phyloP scores from a whole-genome alignment of 2,113 vertebrate genomes.

The Macrotis lagotis region DNA sequence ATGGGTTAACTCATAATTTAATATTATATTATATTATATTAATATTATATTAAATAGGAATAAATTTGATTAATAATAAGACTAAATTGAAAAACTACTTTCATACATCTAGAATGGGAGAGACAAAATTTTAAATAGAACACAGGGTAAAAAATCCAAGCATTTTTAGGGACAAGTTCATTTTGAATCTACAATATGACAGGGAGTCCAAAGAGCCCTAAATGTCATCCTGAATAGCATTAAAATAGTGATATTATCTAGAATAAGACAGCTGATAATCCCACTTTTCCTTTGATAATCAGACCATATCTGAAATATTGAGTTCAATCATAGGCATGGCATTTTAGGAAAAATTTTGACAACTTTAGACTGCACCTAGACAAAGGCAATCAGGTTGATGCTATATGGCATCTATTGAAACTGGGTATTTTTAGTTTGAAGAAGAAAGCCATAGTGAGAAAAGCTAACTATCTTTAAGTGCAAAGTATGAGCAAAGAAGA shows the following conservation, averaged over 20 bases:
- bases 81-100: background rate
- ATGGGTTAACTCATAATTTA: background rate
- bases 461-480: background rate
- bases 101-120: background rate
- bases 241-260: background rate
- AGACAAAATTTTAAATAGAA: background rate
- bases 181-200: background rate
- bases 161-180: background rate
- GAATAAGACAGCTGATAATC: background rate
- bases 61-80: background rate
- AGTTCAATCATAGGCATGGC: background rate
- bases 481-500: background rate
- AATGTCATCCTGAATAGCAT: background rate
- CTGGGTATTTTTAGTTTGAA: background rate
- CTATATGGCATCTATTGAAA: background rate
- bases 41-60: background rate
- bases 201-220: background rate
- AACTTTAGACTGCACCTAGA: background rate
- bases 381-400: background rate
- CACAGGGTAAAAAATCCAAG: background rate
- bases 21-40: background rate
- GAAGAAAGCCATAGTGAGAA: background rate
- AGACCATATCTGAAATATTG: background rate
- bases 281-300: background rate
- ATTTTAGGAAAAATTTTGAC: background rate